Evolutionary conservation across 2,888 invertebrate species (phyloP).

Genomic region (Cotesia congregata): DNA sequence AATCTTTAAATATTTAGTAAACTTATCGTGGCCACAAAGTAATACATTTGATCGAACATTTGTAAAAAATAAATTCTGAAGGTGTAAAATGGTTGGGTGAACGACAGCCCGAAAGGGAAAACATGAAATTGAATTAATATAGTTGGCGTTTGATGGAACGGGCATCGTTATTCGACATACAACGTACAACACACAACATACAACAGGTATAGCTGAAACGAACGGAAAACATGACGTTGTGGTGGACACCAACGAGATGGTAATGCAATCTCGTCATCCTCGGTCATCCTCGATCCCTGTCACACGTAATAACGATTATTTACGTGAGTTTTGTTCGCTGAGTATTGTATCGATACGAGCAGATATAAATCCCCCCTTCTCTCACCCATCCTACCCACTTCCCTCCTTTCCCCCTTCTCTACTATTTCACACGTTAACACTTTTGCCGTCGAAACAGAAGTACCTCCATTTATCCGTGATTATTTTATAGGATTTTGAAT

Average conservation of each 20-base stretch:
- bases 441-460: slow-evolving; percentile 5
- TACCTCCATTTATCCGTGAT: background rate
- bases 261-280: slow-evolving; percentile 56
- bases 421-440: background rate
- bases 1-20: background rate
- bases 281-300: slow-evolving; percentile 52
- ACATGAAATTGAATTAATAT: slow-evolving; percentile 23
- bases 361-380: slow-evolving; percentile 22
- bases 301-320: slow-evolving; percentile 57
- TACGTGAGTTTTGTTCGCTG: slow-evolving; percentile 29
- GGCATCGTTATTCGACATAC: background rate
- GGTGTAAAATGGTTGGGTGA: background rate
- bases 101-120: background rate
- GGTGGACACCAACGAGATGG: slow-evolving; percentile 35
- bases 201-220: slow-evolving; percentile 8
- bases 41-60: background rate
- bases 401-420: background rate
- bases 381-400: slow-evolving; percentile 9
- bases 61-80: slow-evolving; percentile 13
- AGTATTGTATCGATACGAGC: slow-evolving; percentile 12
- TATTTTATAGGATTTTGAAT: background rate
- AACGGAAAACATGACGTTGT: slow-evolving; percentile 14
- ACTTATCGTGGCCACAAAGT: background rate
- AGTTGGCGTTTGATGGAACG: background rate
- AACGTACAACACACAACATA: no score